phyloP scores from a whole-genome alignment of 2,888 invertebrate species.

The Amorpha juglandis region DNA sequence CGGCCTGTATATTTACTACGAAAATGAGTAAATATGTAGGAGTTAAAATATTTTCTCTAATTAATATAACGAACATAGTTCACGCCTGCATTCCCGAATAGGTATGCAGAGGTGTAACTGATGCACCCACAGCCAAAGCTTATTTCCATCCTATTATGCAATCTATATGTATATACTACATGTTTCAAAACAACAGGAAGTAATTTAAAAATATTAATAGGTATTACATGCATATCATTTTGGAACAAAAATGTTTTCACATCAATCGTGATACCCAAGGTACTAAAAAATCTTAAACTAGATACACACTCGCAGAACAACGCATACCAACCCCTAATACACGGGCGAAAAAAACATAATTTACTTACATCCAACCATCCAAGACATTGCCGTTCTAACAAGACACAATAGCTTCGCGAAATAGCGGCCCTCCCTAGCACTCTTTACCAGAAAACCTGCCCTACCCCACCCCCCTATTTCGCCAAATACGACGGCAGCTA shows the following conservation, averaged over 20 bases:
- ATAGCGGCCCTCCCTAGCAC: constrained; percentile 66
- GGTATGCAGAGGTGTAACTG: too few relatives aligned
- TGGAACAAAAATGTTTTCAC: not conserved
- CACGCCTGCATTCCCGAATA: too few relatives aligned
- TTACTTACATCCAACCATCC: constrained; percentile 78
- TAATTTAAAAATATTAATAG: too few relatives aligned
- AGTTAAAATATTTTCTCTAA: too few relatives aligned
- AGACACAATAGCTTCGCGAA: constrained; percentile 80
- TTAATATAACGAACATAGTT: too few relatives aligned
- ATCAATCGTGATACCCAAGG: not conserved
- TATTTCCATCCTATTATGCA: too few relatives aligned
- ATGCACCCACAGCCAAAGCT: too few relatives aligned
- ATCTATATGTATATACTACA: too few relatives aligned
- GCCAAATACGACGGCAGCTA: constrained; percentile 9
- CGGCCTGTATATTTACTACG: too few relatives aligned
- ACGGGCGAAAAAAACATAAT: constrained; percentile 70
- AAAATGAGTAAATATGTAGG: too few relatives aligned
- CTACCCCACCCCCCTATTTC: constrained; percentile 40
- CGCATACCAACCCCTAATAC: constrained; percentile 20
- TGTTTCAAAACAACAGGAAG: too few relatives aligned
- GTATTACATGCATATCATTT: too few relatives aligned
- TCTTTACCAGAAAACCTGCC: constrained; percentile 50
- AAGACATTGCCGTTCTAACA: constrained; percentile 81
- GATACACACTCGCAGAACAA: constrained; percentile 4
- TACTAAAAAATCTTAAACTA: not conserved